Evolutionary conservation across 2,888 invertebrate genomes (phyloP), one percentile per base, ranked within the genome.

Genomic region (Candidula unifasciata): DNA sequence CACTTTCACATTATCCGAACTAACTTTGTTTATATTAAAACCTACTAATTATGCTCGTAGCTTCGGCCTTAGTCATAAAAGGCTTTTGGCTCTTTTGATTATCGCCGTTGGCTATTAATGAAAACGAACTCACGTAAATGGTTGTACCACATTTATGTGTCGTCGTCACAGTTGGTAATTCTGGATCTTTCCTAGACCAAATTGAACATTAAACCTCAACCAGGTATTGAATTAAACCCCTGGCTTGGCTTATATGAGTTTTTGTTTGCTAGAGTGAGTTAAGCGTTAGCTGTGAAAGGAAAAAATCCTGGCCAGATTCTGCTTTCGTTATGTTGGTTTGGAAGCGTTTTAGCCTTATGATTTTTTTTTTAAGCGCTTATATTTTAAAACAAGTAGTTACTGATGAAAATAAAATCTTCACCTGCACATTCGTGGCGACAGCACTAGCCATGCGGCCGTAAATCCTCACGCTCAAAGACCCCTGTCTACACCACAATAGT

Each of bases 201-300:
- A 82, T 82, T 82, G 82, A 82, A 82, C 74, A 82, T 82, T 82
- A 73, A 82, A 82, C 82, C 82, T 60, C 37, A 27, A 60, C 64
- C 74, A 82, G 69, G 82, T 73, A 74, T 74, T 82, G 73, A 82
- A 74, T 82, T 82, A 82, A 82, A 82, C 37, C 74, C 33, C 60
- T 0, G 35, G 33, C 54, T 35, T 2, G 33, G 33, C 57, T 44
- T 6, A 2, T 27, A 1, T 64, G 60, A 66, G 74, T n/a, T 44
- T 82, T 24, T 64, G 57, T 60, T 82, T 74, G 37, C 64, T 74
- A 74, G 73, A 54, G 54, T n/a, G 79, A 35, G 3, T 77, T 52
- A 16, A 18, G 21, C 8, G 1, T 16, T 73, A 27, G 44, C 52
- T 71, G 35, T 37, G 35, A 21, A 16, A 18, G 5, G 33, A 13